Base-by-base conservation (phyloP, 1,140 invertebrate genomes). In the Philotrypesis tridentata region DNA sequence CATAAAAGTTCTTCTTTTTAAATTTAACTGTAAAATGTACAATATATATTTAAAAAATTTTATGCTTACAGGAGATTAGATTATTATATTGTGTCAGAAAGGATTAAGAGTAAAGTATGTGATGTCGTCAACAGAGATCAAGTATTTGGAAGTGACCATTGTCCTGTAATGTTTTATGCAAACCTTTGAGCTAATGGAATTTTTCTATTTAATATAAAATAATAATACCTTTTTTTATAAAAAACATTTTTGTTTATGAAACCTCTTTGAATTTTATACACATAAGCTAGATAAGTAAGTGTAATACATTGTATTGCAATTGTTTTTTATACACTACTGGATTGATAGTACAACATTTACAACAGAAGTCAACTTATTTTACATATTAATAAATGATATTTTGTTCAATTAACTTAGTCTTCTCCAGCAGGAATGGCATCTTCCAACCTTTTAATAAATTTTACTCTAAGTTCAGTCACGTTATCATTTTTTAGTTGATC, bases 391-490 rank as follows among this genome's bases (percentile, higher is more conserved):
- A 29, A 75, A 55, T 71, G 21, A 48, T 76, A 71, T 5, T 25
- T 29, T 37, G 29, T 75, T 43, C 12, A 33, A 61, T 31, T 61
- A 72, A 12, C 72, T 92, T 95, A 99, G 93, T 99, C 98, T 93
- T 99, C 98, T 75, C 98, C 98, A 83, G 97, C 97, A 75, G 98
- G 98, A 87, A 99, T 96, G 29, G 98, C 97, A 93, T 99, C 99
- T 93, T 99, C 98, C 87, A 99, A 92, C 92, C 97, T 94, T 90
- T 97, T 96, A 72, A 99, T 95, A 90, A 99, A 99, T 91, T 99
- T 99, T 1, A 99, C 95, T 89, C 98, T 93, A 61, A 99, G 92
- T 93, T 99, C 99, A 79, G 98, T 99, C 14, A 96, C 94, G 88
- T 95, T 95, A 92, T 99, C 98, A 80, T 98, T 98, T 93, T 98